Base-by-base conservation (phyloP, 23 tunicate species). In the Botrylloides violaceus region DNA sequence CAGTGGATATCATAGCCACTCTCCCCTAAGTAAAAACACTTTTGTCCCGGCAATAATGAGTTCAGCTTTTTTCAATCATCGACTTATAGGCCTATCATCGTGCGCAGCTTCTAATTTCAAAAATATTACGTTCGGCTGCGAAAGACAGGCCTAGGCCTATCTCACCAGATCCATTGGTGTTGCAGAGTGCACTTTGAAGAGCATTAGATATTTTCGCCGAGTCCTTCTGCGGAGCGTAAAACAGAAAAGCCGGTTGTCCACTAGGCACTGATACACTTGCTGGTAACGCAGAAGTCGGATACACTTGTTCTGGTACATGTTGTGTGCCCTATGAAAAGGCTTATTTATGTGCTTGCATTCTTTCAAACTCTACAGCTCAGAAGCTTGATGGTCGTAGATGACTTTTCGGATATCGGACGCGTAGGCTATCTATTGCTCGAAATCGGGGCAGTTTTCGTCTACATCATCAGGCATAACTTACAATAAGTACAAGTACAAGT, bases 181-280 rank as follows among this genome's bases (percentile, higher is more conserved):
- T 43, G 37, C 57, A 34, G 55, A 87, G 78, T 53, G 80, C 86
- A 64, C 76, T 70, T 34, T 78, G 75, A 36, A 87, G 70, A 26
- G 79, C 79, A 22, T 75, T 57, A 39, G 95, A 76, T 49, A 80
- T 80, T 31, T 87, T 81, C 2, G 27, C 21, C 15, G 86, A 84
- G 49, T 87, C 95, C 7, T 53, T 76, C 21, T 81, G 70, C 2
- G 95, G 95, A 3, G 95, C 95, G 70, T 87, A 87, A 43, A 87
- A 81, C 47, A 87, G 24, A 37, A 87, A 81, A 31, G 95, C 95
- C 25, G 95, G 95, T 34, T 87, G 82, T 2, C 79, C 79, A 38
- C 86, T 76, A 4, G 95, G 95, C 0, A 87, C 81, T 19, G 70
- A 59, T n/a, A 87, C 29, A 19, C 62, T 66, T 23, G 95, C 82